Evolutionary conservation across 1,140 invertebrate species (phyloP).

Genomic region (Atta texana): DNA sequence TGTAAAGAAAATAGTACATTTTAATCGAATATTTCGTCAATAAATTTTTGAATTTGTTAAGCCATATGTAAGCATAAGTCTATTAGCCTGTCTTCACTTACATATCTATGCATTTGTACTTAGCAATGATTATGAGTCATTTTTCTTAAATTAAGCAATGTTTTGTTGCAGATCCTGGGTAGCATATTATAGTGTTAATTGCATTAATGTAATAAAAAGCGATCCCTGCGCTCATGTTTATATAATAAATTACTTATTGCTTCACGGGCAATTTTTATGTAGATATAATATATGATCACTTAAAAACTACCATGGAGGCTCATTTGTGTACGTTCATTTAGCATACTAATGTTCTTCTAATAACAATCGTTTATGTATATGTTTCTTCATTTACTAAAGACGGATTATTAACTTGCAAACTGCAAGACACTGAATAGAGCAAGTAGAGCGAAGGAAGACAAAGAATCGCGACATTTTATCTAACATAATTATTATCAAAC

Average conservation of each 20-base stretch:
- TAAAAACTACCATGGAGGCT: not conserved
- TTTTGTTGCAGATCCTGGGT: not conserved
- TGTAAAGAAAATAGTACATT: not conserved
- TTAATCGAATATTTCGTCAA: not conserved
- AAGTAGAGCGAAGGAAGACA: not conserved
- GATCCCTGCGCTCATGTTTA: not conserved
- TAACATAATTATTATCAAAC: no score
- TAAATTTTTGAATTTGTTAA: not conserved
- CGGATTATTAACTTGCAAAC: not conserved
- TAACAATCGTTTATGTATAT: not conserved
- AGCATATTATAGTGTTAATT: not conserved
- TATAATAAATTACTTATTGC: not conserved
- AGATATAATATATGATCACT: not conserved
- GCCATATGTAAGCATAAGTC: not conserved
- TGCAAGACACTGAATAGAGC: not conserved
- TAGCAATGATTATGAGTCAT: not conserved
- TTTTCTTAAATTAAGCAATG: not conserved
- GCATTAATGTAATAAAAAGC: constrained; percentile 10
- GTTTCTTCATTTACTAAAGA: not conserved
- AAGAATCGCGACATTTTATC: not conserved
- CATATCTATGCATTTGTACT: not conserved
- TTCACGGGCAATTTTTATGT: not conserved
- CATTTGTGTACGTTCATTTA: no score
- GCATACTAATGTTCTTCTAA: no score
- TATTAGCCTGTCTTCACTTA: not conserved